Evolutionary conservation across 2,113 vertebrate genomes (phyloP).

Genomic region (Calyptommatus sinebrachiatus): DNA sequence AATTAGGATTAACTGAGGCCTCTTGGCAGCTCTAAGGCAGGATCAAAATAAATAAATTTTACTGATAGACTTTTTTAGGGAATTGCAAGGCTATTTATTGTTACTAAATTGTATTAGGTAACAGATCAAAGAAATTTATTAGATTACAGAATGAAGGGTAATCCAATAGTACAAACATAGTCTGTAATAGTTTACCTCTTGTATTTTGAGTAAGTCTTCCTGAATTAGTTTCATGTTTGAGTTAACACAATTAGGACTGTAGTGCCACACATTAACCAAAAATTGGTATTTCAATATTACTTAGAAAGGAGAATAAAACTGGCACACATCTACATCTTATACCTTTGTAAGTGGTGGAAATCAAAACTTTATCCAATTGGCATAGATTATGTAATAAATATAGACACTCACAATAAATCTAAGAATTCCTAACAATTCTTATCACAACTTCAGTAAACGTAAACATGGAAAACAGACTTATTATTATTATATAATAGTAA

Average conservation of each 20-base stretch:
- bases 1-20: neutral
- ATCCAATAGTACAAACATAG: neutral
- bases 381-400: too few species aligned
- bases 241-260: neutral
- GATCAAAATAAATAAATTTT: neutral
- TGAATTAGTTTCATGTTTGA: neutral
- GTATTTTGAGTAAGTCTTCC: neutral
- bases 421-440: too few species aligned
- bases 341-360: neutral
- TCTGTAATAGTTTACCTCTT: neutral
- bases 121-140: neutral
- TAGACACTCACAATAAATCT: too few species aligned
- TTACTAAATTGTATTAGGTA: neutral
- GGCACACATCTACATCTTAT: neutral
- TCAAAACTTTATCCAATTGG: neutral
- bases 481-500: too few species aligned
- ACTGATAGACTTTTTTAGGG: too few species aligned
- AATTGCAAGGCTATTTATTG: neutral
- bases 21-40: neutral
- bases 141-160: too few species aligned
- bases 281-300: too few species aligned
- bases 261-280: neutral
- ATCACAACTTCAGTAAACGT: too few species aligned
- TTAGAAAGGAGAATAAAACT: neutral
- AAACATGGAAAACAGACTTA: too few species aligned